Evolutionary conservation across 2,113 vertebrate species (phyloP), one percentile per base, ranked within the genome.

Genomic region (Pheucticus melanocephalus): DNA sequence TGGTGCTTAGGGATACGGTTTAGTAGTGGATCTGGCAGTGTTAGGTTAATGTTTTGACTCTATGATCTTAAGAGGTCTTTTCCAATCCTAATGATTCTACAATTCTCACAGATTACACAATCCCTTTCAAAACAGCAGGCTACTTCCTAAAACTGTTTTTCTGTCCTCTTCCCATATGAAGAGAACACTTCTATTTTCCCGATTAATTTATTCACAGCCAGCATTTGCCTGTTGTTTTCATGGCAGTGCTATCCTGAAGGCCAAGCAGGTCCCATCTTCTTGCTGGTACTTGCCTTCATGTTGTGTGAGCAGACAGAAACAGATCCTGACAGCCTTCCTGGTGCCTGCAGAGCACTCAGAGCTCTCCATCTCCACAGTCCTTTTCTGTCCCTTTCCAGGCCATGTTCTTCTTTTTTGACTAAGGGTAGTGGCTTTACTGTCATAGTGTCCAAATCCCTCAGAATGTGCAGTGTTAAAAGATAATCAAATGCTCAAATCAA

Each of bases 261-360:
- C 25, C 35, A 71, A 61, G 25, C 12, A 75, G 27, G 28, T 86
- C 21, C 12, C 56, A 12, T 33, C 48, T 76, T 60, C 39, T 47
- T 66, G 57, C 15, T 42, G 37, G 61, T 42, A 15, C 15, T 68
- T 84, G 23, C 44, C 40, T 90, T 88, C 23, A 6, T 20, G 15
- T 9, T 61, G 18, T 28, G 7, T 37, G 12, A 37, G 64, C 13
- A 23, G 20, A 51, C 12, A 75, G 53, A 77, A 57, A 48, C 12
- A 6, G 2, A 56, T 9, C 35, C 28, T 1, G 0, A 30, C 39
- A 42, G 22, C 9, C 23, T 47, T 64, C 30, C 12, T 4, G 22
- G 33, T 76, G 40, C 25, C 45, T 73, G 23, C 7, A 16, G 42
- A 50, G 33, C 44, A 44, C 31, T 59, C 15, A 35, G 40, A 79